Conservation (phyloP, 2,888 invertebrate species). For the Ceratothoa steindachneri region DNA sequence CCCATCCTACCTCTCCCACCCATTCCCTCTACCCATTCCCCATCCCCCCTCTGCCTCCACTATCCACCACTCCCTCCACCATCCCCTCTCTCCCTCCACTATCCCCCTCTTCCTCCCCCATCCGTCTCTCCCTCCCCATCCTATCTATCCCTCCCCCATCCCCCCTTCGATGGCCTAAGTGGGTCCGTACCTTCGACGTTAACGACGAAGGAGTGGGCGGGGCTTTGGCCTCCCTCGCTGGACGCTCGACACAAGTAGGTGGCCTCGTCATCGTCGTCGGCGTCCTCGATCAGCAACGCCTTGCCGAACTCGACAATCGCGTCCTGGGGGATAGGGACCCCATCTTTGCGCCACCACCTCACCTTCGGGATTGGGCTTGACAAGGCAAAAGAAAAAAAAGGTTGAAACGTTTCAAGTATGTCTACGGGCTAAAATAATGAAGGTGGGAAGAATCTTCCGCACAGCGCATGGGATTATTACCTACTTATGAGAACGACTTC, state of each 20-base stretch:
- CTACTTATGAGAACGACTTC: neutral
- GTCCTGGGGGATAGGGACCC: slow-evolving; percentile 14
- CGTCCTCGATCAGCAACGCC: slow-evolving; percentile 23
- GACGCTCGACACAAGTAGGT: slow-evolving; percentile 36
- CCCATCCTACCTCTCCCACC: no score
- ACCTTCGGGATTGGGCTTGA: slow-evolving; percentile 37
- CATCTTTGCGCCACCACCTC: slow-evolving; percentile 29
- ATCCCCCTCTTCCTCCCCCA: no score
- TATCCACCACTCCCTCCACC: no score
- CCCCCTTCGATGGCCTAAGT: no score
- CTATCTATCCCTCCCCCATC: no score
- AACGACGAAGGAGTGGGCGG: slow-evolving; percentile 26
- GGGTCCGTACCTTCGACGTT: slow-evolving; percentile 37
- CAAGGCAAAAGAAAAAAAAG: neutral
- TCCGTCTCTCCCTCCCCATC: no score
- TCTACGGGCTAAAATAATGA: neutral
- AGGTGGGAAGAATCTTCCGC: neutral
- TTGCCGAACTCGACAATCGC: slow-evolving; percentile 26
- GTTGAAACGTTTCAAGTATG: neutral
- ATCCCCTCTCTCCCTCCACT: no score
- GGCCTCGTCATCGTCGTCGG: slow-evolving; percentile 23
- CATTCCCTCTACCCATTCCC: no score
- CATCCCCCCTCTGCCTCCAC: no score
- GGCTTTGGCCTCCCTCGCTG: slow-evolving; percentile 32
- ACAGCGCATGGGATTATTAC: neutral